These are phyloP conservation scores for Leptoteleia sp. DNA, from an alignment of 1,140 invertebrate species.

Conservation along the genomic window DNA sequence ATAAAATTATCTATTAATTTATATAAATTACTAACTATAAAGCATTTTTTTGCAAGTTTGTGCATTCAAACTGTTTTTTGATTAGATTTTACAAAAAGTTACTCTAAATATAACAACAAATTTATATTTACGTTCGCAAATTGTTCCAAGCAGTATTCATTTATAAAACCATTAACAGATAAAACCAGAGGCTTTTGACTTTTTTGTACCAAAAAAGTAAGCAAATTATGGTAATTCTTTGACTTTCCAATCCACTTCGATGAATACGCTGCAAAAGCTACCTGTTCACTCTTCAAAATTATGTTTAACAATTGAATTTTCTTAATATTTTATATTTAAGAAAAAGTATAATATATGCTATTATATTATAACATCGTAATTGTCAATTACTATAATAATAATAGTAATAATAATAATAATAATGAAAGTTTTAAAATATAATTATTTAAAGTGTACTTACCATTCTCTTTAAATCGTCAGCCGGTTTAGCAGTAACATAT, in stretches of 20 bases:
- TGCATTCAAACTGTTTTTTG: no score
- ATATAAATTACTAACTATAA: no score
- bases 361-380: constrained; percentile 9
- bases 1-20: no score
- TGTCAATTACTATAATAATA: no score
- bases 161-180: constrained; percentile 56
- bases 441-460: no score
- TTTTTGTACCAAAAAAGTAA: constrained; percentile 56
- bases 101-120: no score
- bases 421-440: no score
- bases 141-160: constrained; percentile 62
- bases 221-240: constrained; percentile 7
- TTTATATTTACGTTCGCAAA: constrained; percentile 29
- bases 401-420: no score
- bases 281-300: constrained; percentile 54
- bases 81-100: no score
- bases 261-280: constrained; percentile 25
- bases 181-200: constrained; percentile 63
- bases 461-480: constrained; percentile 58
- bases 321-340: no score
- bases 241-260: constrained; percentile 42
- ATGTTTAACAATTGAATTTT: no score
- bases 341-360: not conserved
- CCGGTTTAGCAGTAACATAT: constrained; percentile 53
- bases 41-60: no score